Base-by-base conservation (phyloP, 2,797 vertebrate species). In the Lindbergichthys nudifrons region DNA sequence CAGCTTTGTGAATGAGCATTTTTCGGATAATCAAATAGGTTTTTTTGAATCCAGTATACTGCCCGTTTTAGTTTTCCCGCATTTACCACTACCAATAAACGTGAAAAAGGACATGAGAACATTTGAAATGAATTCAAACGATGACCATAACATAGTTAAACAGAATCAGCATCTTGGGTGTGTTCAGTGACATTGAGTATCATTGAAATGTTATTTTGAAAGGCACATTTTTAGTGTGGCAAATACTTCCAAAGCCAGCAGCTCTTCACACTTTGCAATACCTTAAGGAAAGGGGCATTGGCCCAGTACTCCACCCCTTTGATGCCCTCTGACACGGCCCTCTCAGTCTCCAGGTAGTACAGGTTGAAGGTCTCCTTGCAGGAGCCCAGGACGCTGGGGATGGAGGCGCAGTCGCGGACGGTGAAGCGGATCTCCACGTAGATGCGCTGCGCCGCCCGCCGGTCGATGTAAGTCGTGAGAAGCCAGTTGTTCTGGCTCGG, bases 401-500 rank as follows among this genome's bases (percentile, higher is more conserved):
- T 96, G 91, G 98, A 99, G 92, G 97, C 98, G 76, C 98, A 99
- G 94, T 99, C 98, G 0, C 98, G 94, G 51, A 99, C 97, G 0
- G 98, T 99, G 92, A 99, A 99, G 78, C 97, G 96, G 94, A 99
- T 98, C 94, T 99, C 98, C 39, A 97, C 95, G 58, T 99, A 99
- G 93, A 99, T 96, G n/a, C 98, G 97, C 19, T 98, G 97, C 1
- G 98, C 97, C 0, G 96, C 96, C 2, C 96, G 93, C 6, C 98
- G 93, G 87, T 97, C 95, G 70, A 99, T 96, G 92, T 98, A 97
- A 0, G 96, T 98, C n/a, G 97, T 99, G 74, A 97, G 97, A 43
- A 99, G 96, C 98, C 98, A 99, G 92, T 99, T 99, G 94, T 99
- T 99, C 93, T 99, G 98, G 89, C 96, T 99, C 87, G 97, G 97